phyloP scores from a whole-genome alignment of 2,888 invertebrate genomes.

The Tiliacea aurago region DNA sequence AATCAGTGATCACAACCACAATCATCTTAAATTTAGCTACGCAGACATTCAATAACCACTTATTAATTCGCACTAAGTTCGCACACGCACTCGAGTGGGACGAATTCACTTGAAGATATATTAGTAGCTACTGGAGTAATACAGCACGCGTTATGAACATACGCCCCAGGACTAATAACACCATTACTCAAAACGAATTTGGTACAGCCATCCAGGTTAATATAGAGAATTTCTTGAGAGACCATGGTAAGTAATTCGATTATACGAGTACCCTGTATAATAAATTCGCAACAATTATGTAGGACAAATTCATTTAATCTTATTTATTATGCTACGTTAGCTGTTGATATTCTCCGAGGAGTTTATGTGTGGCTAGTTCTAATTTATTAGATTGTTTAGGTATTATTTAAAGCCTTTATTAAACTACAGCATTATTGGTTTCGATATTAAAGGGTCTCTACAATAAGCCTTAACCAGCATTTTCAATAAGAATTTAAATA shows the following conservation, averaged over 20 bases:
- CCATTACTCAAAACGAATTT: conserved; percentile 76
- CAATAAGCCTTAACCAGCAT: not conserved
- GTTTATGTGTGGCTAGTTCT: not conserved
- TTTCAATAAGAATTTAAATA: not conserved
- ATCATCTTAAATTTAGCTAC: conserved; percentile 28
- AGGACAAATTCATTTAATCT: conserved; percentile 35
- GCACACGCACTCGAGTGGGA: conserved; percentile 55
- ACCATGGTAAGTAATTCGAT: conserved; percentile 66
- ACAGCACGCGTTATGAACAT: conserved; percentile 71
- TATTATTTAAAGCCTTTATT: not conserved
- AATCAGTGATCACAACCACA: conserved; percentile 8
- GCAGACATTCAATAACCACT: conserved; percentile 7
- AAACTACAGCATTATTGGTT: not conserved
- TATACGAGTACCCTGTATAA: conserved; percentile 40
- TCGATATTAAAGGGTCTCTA: not conserved
- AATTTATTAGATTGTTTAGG: conserved; percentile 8
- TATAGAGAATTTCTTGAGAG: conserved; percentile 64
- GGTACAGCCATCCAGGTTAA: conserved; percentile 67
- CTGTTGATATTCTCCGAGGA: conserved; percentile 6
- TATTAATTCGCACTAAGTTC: conserved; percentile 58
- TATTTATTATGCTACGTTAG: conserved; percentile 5
- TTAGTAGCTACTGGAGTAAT: conserved; percentile 70
- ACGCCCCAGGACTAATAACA: conserved; percentile 73
- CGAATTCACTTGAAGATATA: conserved; percentile 68
- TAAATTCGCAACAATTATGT: conserved; percentile 47